Evolutionary conservation across 2,888 invertebrate species (phyloP).

Genomic region (Alviniconcha strummeri): DNA sequence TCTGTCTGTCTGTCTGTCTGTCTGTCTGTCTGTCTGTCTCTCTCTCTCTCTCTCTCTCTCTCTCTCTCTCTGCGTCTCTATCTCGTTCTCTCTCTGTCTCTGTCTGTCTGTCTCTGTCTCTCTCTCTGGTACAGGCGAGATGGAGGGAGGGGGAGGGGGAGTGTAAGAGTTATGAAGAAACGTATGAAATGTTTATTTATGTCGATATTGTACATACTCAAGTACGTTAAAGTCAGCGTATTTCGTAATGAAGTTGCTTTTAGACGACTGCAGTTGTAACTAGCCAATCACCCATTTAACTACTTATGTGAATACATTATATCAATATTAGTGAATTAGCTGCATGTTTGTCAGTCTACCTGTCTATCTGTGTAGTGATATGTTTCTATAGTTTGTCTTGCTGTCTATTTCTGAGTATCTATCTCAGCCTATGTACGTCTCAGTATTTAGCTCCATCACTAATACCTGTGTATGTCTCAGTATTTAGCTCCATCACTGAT

Average conservation of each 20-base stretch:
- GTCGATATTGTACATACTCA: too few relatives aligned
- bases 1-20: not conserved
- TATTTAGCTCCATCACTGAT: too few relatives aligned
- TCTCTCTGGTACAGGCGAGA: not conserved
- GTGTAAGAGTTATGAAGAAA: too few relatives aligned
- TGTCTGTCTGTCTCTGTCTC: not conserved
- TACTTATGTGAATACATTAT: not conserved
- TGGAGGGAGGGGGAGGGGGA: too few relatives aligned
- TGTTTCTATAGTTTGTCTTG: not conserved
- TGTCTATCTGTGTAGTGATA: not conserved
- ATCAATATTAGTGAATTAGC: not conserved
- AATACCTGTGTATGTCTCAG: too few relatives aligned
- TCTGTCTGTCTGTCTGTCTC: not conserved
- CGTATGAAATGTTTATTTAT: too few relatives aligned
- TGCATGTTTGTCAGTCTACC: not conserved
- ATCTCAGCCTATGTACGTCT: too few relatives aligned
- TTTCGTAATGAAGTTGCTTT: too few relatives aligned
- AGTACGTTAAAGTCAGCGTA: too few relatives aligned
- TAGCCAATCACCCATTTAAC: not conserved
- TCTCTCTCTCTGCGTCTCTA: not conserved
- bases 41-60: not conserved
- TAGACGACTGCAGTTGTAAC: not conserved
- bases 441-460: too few relatives aligned
- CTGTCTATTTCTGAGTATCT: too few relatives aligned
- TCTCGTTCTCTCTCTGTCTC: not conserved